Evolutionary conservation across 2,797 vertebrate genomes (phyloP).

Genomic region (Spinibarbus caldwelli): DNA sequence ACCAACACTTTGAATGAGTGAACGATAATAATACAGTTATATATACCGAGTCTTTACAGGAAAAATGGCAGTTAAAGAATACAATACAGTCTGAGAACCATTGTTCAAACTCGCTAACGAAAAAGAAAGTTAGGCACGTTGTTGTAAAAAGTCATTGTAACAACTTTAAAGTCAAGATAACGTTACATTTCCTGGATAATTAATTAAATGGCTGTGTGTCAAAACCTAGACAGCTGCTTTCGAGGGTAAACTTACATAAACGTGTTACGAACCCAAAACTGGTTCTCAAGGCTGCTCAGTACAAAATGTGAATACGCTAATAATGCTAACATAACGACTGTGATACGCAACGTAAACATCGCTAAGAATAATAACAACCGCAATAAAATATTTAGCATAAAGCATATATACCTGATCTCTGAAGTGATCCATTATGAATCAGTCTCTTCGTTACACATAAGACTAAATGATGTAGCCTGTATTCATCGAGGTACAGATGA

Average conservation of each 20-base stretch:
- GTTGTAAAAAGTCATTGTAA: not conserved
- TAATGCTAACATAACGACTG: constrained; percentile 19
- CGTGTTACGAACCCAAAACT: not conserved
- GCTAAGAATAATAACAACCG: not conserved
- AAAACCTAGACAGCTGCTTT: not conserved
- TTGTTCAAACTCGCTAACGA: too few relatives aligned
- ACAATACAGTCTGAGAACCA: not conserved
- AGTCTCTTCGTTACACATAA: not conserved
- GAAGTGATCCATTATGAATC: constrained; percentile 69
- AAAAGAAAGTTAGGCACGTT: not conserved
- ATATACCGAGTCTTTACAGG: not conserved
- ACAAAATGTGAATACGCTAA: not conserved
- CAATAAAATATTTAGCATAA: not conserved
- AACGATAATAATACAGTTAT: not conserved
- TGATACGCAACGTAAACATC: not conserved
- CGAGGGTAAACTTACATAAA: not conserved
- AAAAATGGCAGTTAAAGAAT: too few relatives aligned
- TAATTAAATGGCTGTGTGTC: not conserved
- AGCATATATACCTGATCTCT: constrained; percentile 71
- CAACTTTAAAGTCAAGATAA: not conserved
- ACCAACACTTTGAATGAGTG: not conserved
- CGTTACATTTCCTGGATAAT: not conserved
- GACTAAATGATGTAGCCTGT: not conserved
- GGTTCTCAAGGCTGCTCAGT: not conserved
- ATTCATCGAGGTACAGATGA: not conserved